phyloP scores from a whole-genome alignment of 1,140 invertebrate species.

The Alviniconcha marisindica region DNA sequence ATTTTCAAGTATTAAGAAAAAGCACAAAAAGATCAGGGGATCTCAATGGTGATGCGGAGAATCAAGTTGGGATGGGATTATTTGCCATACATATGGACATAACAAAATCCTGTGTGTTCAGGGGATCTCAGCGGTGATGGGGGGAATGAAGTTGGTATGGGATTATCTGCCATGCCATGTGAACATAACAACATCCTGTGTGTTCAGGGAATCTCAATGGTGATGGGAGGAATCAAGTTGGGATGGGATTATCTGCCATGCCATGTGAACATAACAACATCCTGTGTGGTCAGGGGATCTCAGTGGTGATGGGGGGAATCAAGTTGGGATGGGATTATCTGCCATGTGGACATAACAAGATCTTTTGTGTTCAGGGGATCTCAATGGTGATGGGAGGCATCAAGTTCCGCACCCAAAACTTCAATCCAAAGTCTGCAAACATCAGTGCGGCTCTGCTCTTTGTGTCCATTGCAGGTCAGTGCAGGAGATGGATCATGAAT shows the following conservation, averaged over 20 bases:
- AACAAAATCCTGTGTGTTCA: too few species aligned
- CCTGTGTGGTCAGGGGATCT: slow-evolving; percentile 67
- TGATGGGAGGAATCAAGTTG: slow-evolving; percentile 71
- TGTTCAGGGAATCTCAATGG: slow-evolving; percentile 73
- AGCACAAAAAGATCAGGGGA: slow-evolving; percentile 54
- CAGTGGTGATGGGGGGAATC: slow-evolving; percentile 72
- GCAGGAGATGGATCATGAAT: background rate
- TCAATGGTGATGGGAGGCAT: slow-evolving; percentile 72
- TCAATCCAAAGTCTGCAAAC: slow-evolving; percentile 70
- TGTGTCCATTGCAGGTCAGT: slow-evolving; percentile 68
- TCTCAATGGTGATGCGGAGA: slow-evolving; percentile 72
- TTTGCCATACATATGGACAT: too few species aligned
- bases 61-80: too few species aligned
- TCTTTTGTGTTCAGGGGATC: slow-evolving; percentile 63
- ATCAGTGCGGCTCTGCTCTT: slow-evolving; percentile 69
- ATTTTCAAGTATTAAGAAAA: background rate
- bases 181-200: too few species aligned
- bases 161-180: too few species aligned
- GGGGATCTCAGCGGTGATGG: slow-evolving; percentile 70
- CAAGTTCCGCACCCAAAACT: slow-evolving; percentile 68
- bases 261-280: too few species aligned
- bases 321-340: too few species aligned
- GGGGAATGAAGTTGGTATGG: too few species aligned
- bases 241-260: too few species aligned
- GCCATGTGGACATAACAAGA: too few species aligned